Base-by-base conservation (phyloP, 1,140 invertebrate genomes). In the Zaprionus inermis region DNA sequence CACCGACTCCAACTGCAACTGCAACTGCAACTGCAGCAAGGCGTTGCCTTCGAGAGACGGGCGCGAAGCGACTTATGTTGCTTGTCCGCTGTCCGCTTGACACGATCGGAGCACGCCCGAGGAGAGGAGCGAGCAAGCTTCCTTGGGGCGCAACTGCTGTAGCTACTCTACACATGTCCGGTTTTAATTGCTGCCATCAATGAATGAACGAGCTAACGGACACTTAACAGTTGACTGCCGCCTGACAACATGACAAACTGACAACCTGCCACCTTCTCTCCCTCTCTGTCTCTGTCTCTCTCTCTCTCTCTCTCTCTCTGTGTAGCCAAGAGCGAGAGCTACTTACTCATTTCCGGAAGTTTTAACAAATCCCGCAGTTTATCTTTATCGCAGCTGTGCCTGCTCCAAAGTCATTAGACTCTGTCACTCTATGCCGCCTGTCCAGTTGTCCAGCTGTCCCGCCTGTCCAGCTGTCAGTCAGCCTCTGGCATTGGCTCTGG, bases 321-420 rank as follows among this genome's bases (percentile, higher is more conserved):
- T 38, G 49, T 72, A 59, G 59, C 63, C 55, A 49, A 49, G 55
- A 72, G 61, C 64, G 58, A 65, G 61, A 83, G 66, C 81, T 81
- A 81, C 82, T 88, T 69, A 78, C 79, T 86, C 72, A 76, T 76
- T 86, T 86, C 79, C 79, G 83, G 83, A 86, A 88, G 83, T 71
- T 66, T 56, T 34, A 44, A 44, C 22, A 34, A 24, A 54, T 41
- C 30, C 24, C 24, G 52, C 38, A 52, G 81, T 68, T 72, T 78
- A 75, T 78, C 86, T 74, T 64, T 79, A 71, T 67, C 71, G 55
- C 59, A 71, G 57, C 44, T 52, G 57, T 54, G 59, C 36, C 49
- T 54, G 64, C 34, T 64, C n/a, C 49, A 64, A 64, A 71, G 67
- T 65, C 68, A 75, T 64, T 64, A 64, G 55, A 67, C 49, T 24